A percentile compares a stretch with the other conserved stretches of the same genome.
phyloP scores from a whole-genome alignment of 2,888 invertebrate species.

The Amphipyra berbera region DNA sequence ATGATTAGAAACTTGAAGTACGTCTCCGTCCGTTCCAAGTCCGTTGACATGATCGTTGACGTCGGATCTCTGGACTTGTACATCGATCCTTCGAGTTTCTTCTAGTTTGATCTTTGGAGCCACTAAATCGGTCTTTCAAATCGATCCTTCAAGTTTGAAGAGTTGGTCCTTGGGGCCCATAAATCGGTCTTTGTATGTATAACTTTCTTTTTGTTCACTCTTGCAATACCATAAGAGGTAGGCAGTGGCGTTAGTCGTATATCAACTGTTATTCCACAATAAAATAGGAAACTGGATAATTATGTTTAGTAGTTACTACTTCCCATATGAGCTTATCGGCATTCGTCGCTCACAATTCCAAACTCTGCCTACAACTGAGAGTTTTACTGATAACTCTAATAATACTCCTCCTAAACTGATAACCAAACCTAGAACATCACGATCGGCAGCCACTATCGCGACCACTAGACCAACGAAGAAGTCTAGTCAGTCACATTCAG shows the following conservation, averaged over 20 bases:
- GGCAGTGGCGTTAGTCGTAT: too few species aligned
- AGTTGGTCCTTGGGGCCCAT: not conserved
- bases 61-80: conserved; percentile 10
- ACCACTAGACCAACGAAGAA: not conserved
- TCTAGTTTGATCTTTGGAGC: not conserved
- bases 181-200: too few species aligned
- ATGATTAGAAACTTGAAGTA: conserved; percentile 33
- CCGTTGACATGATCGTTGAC: conserved; percentile 25
- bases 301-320: too few species aligned
- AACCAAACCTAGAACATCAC: not conserved
- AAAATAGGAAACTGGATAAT: too few species aligned
- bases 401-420: not conserved
- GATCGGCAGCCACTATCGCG: not conserved
- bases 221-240: too few species aligned
- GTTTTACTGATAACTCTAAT: not conserved
- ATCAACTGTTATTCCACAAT: too few species aligned
- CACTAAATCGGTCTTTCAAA: not conserved
- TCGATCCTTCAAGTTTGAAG: not conserved
- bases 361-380: not conserved
- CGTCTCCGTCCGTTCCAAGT: conserved; percentile 24
- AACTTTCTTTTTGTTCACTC: too few species aligned
- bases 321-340: not conserved
- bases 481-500: not conserved
- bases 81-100: conserved; percentile 4
- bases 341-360: not conserved